Evolutionary conservation across 1,140 invertebrate species (phyloP).

Genomic region (Spodoptera frugiperda): DNA sequence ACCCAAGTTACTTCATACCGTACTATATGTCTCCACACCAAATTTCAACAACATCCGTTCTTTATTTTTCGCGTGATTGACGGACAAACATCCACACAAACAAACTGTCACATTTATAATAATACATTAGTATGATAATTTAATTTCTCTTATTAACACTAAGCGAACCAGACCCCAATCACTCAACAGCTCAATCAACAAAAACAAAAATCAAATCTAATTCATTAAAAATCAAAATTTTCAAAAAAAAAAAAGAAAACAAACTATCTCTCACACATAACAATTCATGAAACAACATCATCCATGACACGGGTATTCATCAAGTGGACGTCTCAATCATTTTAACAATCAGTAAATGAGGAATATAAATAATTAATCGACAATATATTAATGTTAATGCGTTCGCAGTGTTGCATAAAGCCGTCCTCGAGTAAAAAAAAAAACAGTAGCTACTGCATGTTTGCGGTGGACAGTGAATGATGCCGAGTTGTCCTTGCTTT

Average conservation of each 20-base stretch:
- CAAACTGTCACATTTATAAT: too few relatives aligned
- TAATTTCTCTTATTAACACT: too few relatives aligned
- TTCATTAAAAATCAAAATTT: neutral
- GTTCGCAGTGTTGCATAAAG: constrained; percentile 71
- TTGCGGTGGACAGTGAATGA: constrained; percentile 71
- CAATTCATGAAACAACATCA: constrained; percentile 52
- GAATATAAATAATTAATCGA: constrained; percentile 75
- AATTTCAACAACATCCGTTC: too few relatives aligned
- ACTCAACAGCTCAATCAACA: too few relatives aligned
- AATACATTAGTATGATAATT: too few relatives aligned
- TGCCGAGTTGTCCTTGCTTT: constrained; percentile 68
- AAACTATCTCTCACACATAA: constrained; percentile 1
- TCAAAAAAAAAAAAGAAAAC: neutral
- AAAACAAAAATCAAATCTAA: neutral
- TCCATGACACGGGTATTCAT: constrained; percentile 47
- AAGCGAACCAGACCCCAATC: too few relatives aligned
- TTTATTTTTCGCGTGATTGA: too few relatives aligned
- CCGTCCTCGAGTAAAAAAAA: constrained; percentile 74
- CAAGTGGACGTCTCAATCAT: constrained; percentile 67
- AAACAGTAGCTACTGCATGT: constrained; percentile 79
- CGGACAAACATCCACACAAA: too few relatives aligned
- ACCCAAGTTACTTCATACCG: too few relatives aligned
- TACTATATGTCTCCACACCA: too few relatives aligned
- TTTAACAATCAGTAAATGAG: constrained; percentile 58
- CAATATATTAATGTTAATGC: constrained; percentile 77